Evolutionary conservation across 2,797 vertebrate species (phyloP), one percentile per base, ranked within the genome.

Genomic region (Lithobates pipiens): DNA sequence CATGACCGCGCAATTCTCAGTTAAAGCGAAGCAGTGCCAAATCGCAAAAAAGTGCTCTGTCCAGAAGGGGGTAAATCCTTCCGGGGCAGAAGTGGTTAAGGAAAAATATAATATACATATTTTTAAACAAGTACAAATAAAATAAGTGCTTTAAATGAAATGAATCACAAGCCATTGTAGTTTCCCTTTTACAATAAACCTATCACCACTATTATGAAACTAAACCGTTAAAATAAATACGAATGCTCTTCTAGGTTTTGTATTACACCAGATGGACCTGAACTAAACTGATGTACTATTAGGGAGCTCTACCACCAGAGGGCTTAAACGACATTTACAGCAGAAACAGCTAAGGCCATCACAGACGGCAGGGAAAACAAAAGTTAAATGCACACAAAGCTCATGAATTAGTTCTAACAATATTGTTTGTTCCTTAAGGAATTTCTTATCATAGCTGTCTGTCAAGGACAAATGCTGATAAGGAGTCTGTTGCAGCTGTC

Each of bases 401-500:
- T 77, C 27, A 86, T 23, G 63, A 76, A 70, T 81, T 61, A 32
- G n/a, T 61, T 16, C 29, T 69, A 69, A 85, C 42, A 80, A 36
- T 39, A 39, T 74, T 85, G 42, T 65, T 18, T 5, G 27, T 44
- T 57, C 42, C 29, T 67, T 15, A 79, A 68, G n/a, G 29, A 36
- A 69, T 70, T 29, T 25, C 78, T 21, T 72, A n/a, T 67, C 34
- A 50, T n/a, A 75, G 44, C 61, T 74, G 63, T 61, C 78, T 74
- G 63, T 61, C 78, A 86, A 81, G 84, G 65, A 81, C 46, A 76
- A 16, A 18, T 70, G 44, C 73, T 69, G 46, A 39, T 63, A 69
- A 39, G 27, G 63, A 73, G 84, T 74, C 25, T 50, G 39, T 50
- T 54, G 29, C 68, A 25, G 70, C 77, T 80, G 36, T 68, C 57